Percentiles rank a stretch among this genome's conserved stretches.
phyloP scores from a whole-genome alignment of 2,888 invertebrate genomes.

The Nemoura dubitans region DNA sequence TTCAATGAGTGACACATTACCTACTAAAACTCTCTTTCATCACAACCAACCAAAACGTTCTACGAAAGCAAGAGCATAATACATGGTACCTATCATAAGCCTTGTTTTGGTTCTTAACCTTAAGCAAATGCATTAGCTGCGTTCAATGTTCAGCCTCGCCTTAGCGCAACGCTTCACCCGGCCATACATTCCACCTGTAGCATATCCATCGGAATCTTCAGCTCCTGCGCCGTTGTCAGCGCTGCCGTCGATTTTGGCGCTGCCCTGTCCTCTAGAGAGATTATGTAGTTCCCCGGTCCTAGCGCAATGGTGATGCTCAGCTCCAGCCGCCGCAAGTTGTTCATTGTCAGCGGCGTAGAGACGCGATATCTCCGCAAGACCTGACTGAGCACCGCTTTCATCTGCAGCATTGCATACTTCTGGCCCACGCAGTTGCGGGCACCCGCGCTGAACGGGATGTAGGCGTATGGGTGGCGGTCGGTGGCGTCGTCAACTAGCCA shows the following conservation, averaged over 20 bases:
- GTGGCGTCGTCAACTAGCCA: conserved; percentile 48
- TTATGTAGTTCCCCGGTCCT: neutral
- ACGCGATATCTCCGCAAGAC: conserved; percentile 46
- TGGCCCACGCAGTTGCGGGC: conserved; percentile 48
- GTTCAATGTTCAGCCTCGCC: neutral
- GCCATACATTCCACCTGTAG: neutral
- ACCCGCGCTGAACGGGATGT: conserved; percentile 50
- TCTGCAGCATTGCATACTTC: conserved; percentile 47
- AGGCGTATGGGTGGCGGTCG: conserved; percentile 49
- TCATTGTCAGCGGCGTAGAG: neutral
- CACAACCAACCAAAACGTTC: no score
- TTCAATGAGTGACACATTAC: no score
- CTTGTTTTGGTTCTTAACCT: no score
- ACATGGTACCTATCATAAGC: no score
- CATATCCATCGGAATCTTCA: neutral
- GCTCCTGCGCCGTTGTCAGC: neutral
- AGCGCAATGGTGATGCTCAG: neutral
- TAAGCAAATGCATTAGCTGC: no score
- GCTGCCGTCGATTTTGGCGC: neutral
- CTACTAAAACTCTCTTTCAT: no score
- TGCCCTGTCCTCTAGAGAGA: neutral
- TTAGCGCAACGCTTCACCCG: neutral
- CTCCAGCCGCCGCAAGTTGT: neutral
- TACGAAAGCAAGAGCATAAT: no score
- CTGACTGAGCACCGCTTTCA: conserved; percentile 49